These are phyloP conservation scores for Thripadectes ignobilis DNA, from an alignment of 2,797 vertebrate genomes.

Conservation along the genomic window DNA sequence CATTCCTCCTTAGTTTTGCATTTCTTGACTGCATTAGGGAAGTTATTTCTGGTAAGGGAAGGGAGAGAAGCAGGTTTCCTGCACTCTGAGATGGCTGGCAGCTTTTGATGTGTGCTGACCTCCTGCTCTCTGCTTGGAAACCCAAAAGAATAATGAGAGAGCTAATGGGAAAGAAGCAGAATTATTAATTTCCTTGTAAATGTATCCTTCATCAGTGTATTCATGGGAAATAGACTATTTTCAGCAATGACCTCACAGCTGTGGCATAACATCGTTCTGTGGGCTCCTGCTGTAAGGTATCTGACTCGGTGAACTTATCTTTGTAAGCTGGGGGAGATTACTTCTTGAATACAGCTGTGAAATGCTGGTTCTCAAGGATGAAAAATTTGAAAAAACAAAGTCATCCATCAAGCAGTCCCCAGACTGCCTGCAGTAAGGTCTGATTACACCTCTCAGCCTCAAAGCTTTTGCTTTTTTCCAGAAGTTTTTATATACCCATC, in stretches of 20 bases:
- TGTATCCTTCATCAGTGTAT: neutral
- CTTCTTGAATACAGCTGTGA: neutral
- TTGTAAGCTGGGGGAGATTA: neutral
- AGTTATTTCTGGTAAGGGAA: neutral
- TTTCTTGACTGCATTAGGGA: neutral
- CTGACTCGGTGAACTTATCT: neutral
- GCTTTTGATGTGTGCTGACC: neutral
- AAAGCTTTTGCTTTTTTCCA: neutral
- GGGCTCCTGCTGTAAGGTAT: neutral
- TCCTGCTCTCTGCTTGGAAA: neutral
- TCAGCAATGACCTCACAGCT: neutral
- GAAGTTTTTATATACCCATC: neutral
- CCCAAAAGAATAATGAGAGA: neutral
- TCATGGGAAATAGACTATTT: neutral
- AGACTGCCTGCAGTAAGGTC: neutral
- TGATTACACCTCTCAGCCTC: neutral
- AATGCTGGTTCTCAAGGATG: neutral
- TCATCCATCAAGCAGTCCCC: neutral
- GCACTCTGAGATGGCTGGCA: neutral
- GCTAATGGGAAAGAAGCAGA: neutral
- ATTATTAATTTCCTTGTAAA: neutral
- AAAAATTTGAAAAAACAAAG: neutral
- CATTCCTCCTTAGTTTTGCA: neutral
- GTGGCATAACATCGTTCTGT: rapidly evolving
- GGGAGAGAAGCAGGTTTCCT: neutral